Percentiles rank a stretch among this genome's conserved stretches.
These are phyloP conservation scores for Merodon equestris DNA, from an alignment of 2,888 invertebrate species.

Conservation along the genomic window DNA sequence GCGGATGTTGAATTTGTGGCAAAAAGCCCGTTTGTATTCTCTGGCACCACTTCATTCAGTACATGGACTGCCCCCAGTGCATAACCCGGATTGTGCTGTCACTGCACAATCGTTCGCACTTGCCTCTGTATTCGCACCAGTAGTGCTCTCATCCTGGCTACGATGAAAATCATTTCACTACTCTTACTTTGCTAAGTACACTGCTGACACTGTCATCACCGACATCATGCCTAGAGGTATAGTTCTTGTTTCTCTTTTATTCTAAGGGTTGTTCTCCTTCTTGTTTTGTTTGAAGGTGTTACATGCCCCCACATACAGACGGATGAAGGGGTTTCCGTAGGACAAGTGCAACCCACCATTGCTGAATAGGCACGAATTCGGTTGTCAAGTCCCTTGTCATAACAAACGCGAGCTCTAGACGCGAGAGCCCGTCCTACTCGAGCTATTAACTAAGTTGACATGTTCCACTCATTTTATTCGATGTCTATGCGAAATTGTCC, in stretches of 20 bases:
- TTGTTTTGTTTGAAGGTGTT: too few species aligned
- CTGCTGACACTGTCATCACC: slow-evolving; percentile 55
- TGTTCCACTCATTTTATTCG: slow-evolving; percentile 3
- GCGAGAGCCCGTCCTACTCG: slow-evolving; percentile 29
- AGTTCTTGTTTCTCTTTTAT: slow-evolving; percentile 25
- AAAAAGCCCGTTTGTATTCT: slow-evolving; percentile 54
- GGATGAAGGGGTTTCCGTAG: slow-evolving; percentile 6
- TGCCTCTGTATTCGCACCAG: neutral
- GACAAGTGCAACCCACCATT: slow-evolving; percentile 32
- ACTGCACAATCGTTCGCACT: slow-evolving; percentile 33
- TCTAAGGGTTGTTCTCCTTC: too few species aligned
- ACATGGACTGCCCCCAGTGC: slow-evolving; percentile 11
- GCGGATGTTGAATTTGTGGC: slow-evolving; percentile 50
- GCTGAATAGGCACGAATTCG: slow-evolving; percentile 17
- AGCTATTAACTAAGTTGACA: slow-evolving; percentile 34
- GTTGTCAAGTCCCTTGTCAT: slow-evolving; percentile 18
- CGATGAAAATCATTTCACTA: slow-evolving; percentile 43
- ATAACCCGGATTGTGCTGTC: slow-evolving; percentile 40
- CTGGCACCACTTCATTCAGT: slow-evolving; percentile 45
- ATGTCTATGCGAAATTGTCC: neutral
- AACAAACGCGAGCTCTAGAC: slow-evolving; percentile 38
- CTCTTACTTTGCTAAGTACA: slow-evolving; percentile 19
- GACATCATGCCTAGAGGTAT: slow-evolving; percentile 35
- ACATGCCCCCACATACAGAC: too few species aligned
- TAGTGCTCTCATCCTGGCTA: slow-evolving; percentile 3